Evolutionary conservation across 2,888 invertebrate species (phyloP).

Genomic region (Tetragonula carbonaria): DNA sequence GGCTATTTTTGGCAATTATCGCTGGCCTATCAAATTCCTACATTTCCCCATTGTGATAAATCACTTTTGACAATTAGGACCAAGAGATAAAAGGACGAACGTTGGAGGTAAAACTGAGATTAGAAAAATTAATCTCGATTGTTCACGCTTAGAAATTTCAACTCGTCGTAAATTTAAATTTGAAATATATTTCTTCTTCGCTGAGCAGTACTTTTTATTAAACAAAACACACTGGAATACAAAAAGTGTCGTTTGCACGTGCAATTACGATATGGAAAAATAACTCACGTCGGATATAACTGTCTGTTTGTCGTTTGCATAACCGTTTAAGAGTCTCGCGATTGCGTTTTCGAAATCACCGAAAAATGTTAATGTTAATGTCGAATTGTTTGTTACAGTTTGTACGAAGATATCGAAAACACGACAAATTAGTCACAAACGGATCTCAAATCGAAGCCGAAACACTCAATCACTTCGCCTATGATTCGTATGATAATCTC

Average conservation of each 20-base stretch:
- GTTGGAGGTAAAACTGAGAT: too few relatives aligned
- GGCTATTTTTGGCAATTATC: too few relatives aligned
- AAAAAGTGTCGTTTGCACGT: background rate
- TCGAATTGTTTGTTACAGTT: background rate
- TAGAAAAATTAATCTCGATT: too few relatives aligned
- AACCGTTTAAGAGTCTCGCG: too few relatives aligned
- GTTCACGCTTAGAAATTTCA: too few relatives aligned
- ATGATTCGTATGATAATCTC: constrained; percentile 6
- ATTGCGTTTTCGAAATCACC: background rate
- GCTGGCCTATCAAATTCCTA: too few relatives aligned
- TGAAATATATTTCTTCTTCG: too few relatives aligned
- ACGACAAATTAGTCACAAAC: background rate
- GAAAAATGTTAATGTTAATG: constrained; percentile 1
- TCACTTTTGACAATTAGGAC: too few relatives aligned
- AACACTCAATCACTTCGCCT: background rate
- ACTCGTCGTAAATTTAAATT: too few relatives aligned
- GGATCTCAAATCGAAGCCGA: background rate
- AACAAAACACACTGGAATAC: background rate
- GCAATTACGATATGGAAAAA: background rate
- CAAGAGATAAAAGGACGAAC: too few relatives aligned
- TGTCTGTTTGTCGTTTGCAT: constrained; percentile 26
- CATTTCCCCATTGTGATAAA: too few relatives aligned
- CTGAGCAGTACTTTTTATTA: background rate
- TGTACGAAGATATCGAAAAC: background rate
- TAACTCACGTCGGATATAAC: background rate